Percentiles rank a stretch among this genome's conserved stretches.
Conservation (phyloP, 2,888 invertebrate genomes). For the Cephus nigrinus region DNA sequence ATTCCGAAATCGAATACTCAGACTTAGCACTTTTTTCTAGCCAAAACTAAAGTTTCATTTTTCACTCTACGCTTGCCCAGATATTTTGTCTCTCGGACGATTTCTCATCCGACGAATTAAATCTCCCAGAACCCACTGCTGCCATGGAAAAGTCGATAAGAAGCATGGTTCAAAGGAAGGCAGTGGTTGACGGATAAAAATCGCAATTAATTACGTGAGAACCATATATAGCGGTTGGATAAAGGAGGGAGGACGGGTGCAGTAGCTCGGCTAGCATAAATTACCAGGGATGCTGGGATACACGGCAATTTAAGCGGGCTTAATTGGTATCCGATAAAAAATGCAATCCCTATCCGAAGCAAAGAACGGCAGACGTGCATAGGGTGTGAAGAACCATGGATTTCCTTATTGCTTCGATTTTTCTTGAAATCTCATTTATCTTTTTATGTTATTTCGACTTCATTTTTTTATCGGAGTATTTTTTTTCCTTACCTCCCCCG, state of each 20-base stretch:
- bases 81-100: neutral
- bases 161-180: neutral
- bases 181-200: conserved; percentile 24
- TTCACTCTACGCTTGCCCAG: neutral
- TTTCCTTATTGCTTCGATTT: neutral
- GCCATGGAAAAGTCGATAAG: neutral
- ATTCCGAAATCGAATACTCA: no score
- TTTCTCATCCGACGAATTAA: neutral
- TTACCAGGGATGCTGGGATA: conserved; percentile 24
- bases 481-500: neutral
- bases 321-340: conserved; percentile 31
- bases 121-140: neutral
- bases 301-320: conserved; percentile 33
- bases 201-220: conserved; percentile 34
- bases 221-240: conserved; percentile 18
- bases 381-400: neutral
- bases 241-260: neutral
- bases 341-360: conserved; percentile 5
- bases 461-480: neutral
- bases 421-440: neutral
- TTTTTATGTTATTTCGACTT: neutral
- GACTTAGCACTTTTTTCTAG: no score
- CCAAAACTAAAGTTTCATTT: no score
- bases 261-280: conserved; percentile 23
- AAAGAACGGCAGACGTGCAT: neutral